Evolutionary conservation across 2,797 vertebrate species (phyloP), one percentile per base, ranked within the genome.

Genomic region (Cirrhinus mrigala): DNA sequence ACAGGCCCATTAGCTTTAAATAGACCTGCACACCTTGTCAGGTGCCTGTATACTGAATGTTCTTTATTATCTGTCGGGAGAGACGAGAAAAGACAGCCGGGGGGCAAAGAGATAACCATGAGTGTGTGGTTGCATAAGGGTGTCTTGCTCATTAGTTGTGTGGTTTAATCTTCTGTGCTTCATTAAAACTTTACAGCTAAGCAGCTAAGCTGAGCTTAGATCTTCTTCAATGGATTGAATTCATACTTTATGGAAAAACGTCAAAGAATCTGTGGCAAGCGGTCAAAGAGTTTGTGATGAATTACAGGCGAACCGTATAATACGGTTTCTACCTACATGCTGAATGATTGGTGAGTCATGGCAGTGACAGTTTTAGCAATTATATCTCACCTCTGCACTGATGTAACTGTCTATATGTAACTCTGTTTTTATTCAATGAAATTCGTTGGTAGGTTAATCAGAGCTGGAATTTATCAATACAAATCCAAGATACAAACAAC

Each of bases 1-100:
- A 84, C 74, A 74, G 81, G 58, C 44, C 50, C 62, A 82, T 66
- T n/a, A 84, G 81, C 69, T 79, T 69, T 79, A 86, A 83, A 86
- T 79, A 79, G 77, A 87, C 81, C 24, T 50, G 73, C 77, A 76
- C 83, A 87, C 81, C 74, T 88, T 81, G 24, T 52, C 81, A 79
- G 87, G 70, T 86, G 69, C 60, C 77, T 44, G 20, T 81, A 86
- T 79, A 77, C 77, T 15, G 27, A 33, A 46, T 18, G 27, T 11
- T 79, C 60, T 58, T 73, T 87, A 78, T 79, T 73, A 37, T 73
- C 58, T 79, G 33, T 46, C 48, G 20, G 22, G 40, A 80, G 76
- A 64, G 40, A 80, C 0, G 29, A 79, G 58, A 80, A 46, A 60
- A 58, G 60, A 71, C 74, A 79, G 68, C 76, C 75, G 66, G 62